Base-by-base conservation (phyloP, 2,797 vertebrate species). In the Gambusia yucatana region DNA sequence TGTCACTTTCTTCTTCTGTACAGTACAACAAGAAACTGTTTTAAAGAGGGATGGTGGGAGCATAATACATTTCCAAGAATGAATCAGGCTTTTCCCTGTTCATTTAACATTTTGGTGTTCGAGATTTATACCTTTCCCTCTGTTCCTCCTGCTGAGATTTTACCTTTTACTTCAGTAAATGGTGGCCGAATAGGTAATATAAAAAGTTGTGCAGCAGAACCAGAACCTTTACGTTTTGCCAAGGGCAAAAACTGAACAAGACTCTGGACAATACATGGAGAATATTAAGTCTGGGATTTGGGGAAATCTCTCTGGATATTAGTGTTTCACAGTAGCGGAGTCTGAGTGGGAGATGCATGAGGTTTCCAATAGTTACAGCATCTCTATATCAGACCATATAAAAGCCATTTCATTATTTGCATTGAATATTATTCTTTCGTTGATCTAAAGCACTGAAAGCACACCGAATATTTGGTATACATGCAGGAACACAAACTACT, bases 241-340 rank as follows among this genome's bases (percentile, higher is more conserved):
- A 80, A 82, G 65, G 77, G 80, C 84, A 82, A 73, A n/a, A 80
- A 57, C 50, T 77, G 50, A 77, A 78, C 76, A 77, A 69, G 2
- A 73, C 44, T 77, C 33, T 84, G 82, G 82, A 84, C 77, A 76
- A n/a, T 77, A 67, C 81, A 82, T 63, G 61, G 33, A 77, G 75
- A 69, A 85, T 84, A 90, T 82, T 90, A 82, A 80, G 73, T 79
- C 61, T 87, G 84, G 89, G 90, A 89, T 85, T 85, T 87, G 48
- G 46, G 79, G 73, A 87, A 82, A 81, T 81, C 83, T 84, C 88
- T 80, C 5, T 74, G 77, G 86, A 87, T 89, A 88, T 85, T 83
- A 90, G 65, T 50, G 16, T 81, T 78, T 69, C 78, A 67, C 79
- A 2, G 25, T 61, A 59, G 81, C 57, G 81, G 41, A 14, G n/a